Evolutionary conservation across 2,113 vertebrate species (phyloP), one percentile per base, ranked within the genome.

Genomic region (Eretmochelys imbricata): DNA sequence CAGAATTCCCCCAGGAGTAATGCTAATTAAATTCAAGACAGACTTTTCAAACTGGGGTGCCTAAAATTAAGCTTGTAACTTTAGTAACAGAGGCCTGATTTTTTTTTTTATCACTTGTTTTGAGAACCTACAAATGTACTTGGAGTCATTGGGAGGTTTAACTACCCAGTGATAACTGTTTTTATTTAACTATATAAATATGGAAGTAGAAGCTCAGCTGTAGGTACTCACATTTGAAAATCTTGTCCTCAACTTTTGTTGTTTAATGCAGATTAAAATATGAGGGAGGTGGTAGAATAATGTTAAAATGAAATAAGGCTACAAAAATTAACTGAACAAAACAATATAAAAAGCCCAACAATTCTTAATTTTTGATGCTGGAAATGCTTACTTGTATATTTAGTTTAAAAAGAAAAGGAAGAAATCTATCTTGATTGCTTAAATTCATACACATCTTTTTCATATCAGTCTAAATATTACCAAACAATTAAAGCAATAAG

Each of bases 61-160:
- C 49, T 87, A 65, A 35, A n/a, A 57, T 57, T 57, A 57, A 82
- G 82, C 82, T 38, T 27, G 3, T 65, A 91, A 69, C 72, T 92
- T 93, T 35, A 35, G 31, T 29, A 84, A 86, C 48, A 13, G 0
- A 12, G 16, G 83, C 83, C 48, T 9, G 10, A 11, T 75, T 82
- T 91, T 85, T n/a, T n/a, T n/a, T 42, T 62, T 82, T 22, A 4
- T 14, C 2, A 0, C 38, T 2, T 51, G 31, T 85, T 80, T n/a
- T 75, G 27, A 76, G 35, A 35, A 65, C 16, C 29, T 65, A 35
- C 62, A 65, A 35, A 35, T 78, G 72, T 29, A 59, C 6, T 20
- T 51, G 25, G 93, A 84, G n/a, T 84, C 62, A 88, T 19, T 25
- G 93, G 72, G 20, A 88, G 90, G 65, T 95, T 90, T 82, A 83